Percentiles rank a stretch among this genome's conserved stretches.
Conservation (phyloP, 2,113 vertebrate genomes). For the Solea senegalensis region DNA sequence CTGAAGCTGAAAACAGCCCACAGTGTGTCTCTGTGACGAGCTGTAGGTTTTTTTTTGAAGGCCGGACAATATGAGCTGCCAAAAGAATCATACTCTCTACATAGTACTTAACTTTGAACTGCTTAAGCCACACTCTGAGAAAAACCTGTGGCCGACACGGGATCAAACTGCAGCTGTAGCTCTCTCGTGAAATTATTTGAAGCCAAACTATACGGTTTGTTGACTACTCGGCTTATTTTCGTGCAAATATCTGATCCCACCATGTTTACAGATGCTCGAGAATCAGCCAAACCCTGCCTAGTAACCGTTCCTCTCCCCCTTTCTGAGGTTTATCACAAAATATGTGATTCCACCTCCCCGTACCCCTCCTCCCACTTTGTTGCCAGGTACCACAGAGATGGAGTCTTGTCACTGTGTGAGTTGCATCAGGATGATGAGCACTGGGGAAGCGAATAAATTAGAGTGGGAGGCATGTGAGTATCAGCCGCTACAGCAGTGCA, state of each 20-base stretch:
- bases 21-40: constrained; percentile 68
- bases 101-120: constrained; percentile 74
- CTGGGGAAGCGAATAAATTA: constrained; percentile 72
- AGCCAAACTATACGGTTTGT: not conserved
- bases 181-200: not conserved
- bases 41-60: constrained; percentile 68
- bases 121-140: constrained; percentile 57
- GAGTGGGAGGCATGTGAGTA: constrained; percentile 73
- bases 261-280: constrained; percentile 20
- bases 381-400: constrained; percentile 69
- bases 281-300: constrained; percentile 54
- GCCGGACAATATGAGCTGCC: constrained; percentile 75
- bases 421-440: constrained; percentile 69
- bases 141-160: not conserved
- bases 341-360: constrained; percentile 37
- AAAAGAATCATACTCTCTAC: constrained; percentile 73
- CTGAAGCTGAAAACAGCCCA: constrained; percentile 72
- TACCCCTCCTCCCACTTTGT: constrained; percentile 56
- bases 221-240: not conserved
- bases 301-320: constrained; percentile 48
- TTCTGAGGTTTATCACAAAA: constrained; percentile 63
- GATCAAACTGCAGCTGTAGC: too few species aligned
- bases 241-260: not conserved
- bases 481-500: constrained; percentile 55
- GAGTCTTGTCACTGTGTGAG: constrained; percentile 71